These are phyloP conservation scores for Amblyornis subalaris DNA, from an alignment of 2,113 vertebrate genomes.

Conservation along the genomic window DNA sequence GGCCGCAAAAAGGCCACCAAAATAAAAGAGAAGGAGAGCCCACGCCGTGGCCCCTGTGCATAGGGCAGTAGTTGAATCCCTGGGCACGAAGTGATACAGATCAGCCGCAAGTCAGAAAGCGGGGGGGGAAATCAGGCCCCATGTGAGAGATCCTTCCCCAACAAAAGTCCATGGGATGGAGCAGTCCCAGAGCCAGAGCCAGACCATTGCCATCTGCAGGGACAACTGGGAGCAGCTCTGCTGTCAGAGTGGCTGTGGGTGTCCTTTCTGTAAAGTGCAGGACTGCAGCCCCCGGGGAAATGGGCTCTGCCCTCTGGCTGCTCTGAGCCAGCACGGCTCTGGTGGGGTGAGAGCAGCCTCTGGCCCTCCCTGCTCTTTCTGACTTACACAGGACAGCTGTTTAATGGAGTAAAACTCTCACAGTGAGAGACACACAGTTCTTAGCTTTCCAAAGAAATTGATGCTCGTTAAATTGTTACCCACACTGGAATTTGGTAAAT, in stretches of 20 bases:
- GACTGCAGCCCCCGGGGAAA: accelerated
- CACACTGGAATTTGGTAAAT: background rate
- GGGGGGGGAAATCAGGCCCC: accelerated
- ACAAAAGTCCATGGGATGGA: accelerated
- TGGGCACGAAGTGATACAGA: background rate
- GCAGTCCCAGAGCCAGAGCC: background rate
- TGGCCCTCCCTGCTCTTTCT: accelerated
- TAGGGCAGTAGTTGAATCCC: background rate
- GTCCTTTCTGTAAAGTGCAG: background rate
- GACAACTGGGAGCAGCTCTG: background rate
- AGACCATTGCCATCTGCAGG: background rate
- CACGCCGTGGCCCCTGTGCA: accelerated
- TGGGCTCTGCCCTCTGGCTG: background rate
- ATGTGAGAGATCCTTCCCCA: accelerated
- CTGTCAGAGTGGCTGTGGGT: background rate
- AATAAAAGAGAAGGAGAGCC: background rate
- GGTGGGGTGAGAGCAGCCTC: background rate
- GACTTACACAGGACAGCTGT: accelerated
- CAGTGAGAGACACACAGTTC: background rate
- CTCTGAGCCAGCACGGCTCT: accelerated
- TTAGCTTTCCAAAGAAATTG: background rate
- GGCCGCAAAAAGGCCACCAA: background rate
- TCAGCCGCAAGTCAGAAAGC: background rate
- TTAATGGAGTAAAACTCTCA: background rate
- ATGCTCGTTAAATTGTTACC: background rate